Evolutionary conservation across 2,888 invertebrate species (phyloP).

Genomic region (Mesorhabditis spiculigera): DNA sequence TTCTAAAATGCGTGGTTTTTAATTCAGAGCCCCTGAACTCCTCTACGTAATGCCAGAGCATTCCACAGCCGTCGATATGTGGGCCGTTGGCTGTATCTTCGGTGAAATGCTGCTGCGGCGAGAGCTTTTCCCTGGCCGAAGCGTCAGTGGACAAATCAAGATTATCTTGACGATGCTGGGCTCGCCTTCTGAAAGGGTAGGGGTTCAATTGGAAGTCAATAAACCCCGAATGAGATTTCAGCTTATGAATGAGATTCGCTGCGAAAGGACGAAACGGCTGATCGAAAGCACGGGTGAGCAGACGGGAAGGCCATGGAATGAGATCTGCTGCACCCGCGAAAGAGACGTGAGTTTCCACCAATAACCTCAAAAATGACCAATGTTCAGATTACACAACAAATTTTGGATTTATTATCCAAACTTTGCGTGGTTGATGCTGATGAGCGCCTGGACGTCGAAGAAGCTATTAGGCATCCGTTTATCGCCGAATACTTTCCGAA

Average conservation of each 20-base stretch:
- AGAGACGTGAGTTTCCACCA: slow-evolving; percentile 11
- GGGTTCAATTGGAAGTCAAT: neutral
- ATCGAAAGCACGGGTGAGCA: slow-evolving; percentile 37
- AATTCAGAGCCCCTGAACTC: slow-evolving; percentile 48
- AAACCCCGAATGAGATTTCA: slow-evolving; percentile 15
- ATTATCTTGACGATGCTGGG: slow-evolving; percentile 47
- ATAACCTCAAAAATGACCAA: too few relatives aligned
- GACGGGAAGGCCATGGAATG: slow-evolving; percentile 30
- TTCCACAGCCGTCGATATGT: slow-evolving; percentile 54
- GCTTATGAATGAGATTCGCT: slow-evolving; percentile 44
- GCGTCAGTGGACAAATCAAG: slow-evolving; percentile 51
- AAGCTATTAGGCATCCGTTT: slow-evolving; percentile 44
- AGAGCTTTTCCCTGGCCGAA: slow-evolving; percentile 49
- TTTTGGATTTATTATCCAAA: slow-evolving; percentile 36
- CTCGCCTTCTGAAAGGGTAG: slow-evolving; percentile 42
- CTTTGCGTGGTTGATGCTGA: slow-evolving; percentile 38
- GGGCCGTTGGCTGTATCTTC: slow-evolving; percentile 55
- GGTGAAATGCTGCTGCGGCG: slow-evolving; percentile 52
- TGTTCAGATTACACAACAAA: too few relatives aligned
- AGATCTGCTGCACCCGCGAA: slow-evolving; percentile 27
- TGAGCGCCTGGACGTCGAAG: slow-evolving; percentile 36
- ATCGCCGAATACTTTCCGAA: slow-evolving; percentile 13
- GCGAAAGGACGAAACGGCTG: slow-evolving; percentile 45
- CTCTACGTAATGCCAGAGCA: slow-evolving; percentile 53
- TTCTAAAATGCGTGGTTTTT: neutral